Evolutionary conservation across 2,113 vertebrate species (phyloP).

Genomic region (Pelusios castaneus): DNA sequence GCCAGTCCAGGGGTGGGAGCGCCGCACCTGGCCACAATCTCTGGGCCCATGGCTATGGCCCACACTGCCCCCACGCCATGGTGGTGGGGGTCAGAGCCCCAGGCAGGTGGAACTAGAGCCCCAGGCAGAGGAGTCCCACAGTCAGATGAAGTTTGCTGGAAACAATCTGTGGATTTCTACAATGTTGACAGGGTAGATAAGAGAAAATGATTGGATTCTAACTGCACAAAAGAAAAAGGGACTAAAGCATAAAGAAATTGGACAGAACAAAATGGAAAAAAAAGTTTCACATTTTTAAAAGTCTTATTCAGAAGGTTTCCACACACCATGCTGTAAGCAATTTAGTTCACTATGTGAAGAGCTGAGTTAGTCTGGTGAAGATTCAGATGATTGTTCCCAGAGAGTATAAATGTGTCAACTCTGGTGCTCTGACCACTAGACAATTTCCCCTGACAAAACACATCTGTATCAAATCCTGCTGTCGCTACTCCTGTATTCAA

Average conservation of each 20-base stretch:
- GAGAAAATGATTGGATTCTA: neutral
- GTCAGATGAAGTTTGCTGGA: neutral
- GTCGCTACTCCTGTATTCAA: neutral
- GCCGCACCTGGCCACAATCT: too few relatives aligned
- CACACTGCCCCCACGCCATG: too few relatives aligned
- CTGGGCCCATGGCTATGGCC: too few relatives aligned
- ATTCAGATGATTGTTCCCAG: neutral
- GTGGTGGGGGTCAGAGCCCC: too few relatives aligned
- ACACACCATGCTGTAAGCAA: neutral
- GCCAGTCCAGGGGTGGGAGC: too few relatives aligned
- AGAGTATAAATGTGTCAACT: neutral
- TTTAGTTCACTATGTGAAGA: neutral
- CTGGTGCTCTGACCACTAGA: neutral
- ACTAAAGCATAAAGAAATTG: neutral
- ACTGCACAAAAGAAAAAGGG: neutral
- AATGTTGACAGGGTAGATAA: neutral
- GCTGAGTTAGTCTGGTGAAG: neutral
- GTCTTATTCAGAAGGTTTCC: neutral
- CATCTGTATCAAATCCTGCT: neutral
- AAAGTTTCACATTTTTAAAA: neutral
- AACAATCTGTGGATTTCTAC: neutral
- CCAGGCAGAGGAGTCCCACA: too few relatives aligned
- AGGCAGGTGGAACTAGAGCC: too few relatives aligned
- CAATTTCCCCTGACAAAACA: neutral
- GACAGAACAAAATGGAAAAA: neutral